These are phyloP conservation scores for Sinohyriopsis cumingii DNA, from an alignment of 2,888 invertebrate genomes.

Conservation along the genomic window DNA sequence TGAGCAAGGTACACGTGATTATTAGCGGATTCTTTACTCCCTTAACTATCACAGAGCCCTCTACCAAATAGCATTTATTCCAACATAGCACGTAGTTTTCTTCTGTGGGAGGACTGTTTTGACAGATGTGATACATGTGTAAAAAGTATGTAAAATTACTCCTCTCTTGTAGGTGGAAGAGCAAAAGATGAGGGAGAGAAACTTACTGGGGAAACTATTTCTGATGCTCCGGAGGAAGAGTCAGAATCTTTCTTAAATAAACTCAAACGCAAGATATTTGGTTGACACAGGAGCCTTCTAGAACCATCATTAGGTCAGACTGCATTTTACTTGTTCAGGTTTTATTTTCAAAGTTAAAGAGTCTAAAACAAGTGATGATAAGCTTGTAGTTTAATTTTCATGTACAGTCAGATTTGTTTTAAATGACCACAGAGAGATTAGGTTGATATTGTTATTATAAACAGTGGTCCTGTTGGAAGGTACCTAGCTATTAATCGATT, in stretches of 20 bases:
- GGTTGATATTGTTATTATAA: too few species aligned
- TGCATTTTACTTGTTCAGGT: background rate
- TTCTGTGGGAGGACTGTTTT: too few species aligned
- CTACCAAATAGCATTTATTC: too few species aligned
- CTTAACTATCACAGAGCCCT: too few species aligned
- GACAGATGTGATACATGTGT: background rate
- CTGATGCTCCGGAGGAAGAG: conserved; percentile 45
- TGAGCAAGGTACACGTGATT: too few species aligned
- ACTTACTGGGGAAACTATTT: conserved; percentile 33
- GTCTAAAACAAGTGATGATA: too few species aligned
- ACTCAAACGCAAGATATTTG: conserved; percentile 67
- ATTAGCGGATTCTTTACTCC: too few species aligned
- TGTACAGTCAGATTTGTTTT: too few species aligned
- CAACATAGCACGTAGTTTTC: too few species aligned
- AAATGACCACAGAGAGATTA: too few species aligned
- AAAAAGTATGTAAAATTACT: background rate
- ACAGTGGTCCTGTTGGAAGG: conserved; percentile 2
- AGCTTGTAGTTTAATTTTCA: too few species aligned
- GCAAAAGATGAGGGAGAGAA: conserved; percentile 18
- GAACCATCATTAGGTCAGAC: background rate
- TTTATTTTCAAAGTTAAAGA: too few species aligned
- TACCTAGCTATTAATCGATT: conserved; percentile 2
- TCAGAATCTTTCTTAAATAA: conserved; percentile 58
- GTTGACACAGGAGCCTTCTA: conserved; percentile 41
- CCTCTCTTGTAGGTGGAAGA: conserved; percentile 1